Base-by-base conservation (phyloP, 2,888 invertebrate species). In the Eupithecia exiguata region DNA sequence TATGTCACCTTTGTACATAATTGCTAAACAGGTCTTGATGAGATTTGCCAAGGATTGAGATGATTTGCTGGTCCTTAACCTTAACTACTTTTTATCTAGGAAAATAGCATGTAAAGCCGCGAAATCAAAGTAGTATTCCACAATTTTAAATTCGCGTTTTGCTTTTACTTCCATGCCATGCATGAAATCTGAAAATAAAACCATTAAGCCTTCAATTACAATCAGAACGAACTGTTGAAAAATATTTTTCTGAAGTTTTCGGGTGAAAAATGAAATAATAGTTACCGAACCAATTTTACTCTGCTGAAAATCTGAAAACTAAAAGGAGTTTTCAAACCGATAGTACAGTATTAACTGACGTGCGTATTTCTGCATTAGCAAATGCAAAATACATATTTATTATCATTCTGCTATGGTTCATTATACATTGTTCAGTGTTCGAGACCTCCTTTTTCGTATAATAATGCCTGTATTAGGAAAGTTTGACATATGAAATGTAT, bases 231-330 rank as follows among this genome's bases (percentile, higher is more conserved):
- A 63, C 63, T 18, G 18, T 4, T 63, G 18, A 35, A 58, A 58
- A 58, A 58, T 58, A 58, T 58, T 58, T 58, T 25, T 25, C 58
- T 58, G 21, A 58, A 58, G 25, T 58, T 58, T 58, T 25, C 58
- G 5, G 25, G 5, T n/a, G 58, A 58, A 58, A 58, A 58, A 58
- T 58, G 14, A 25, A 58, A 58, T 58, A 12, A 58, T 21, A 25
- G 53, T 53, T 58, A 25, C 12, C 5, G 21, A 53, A 25, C 21
- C 58, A 58, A 53, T 53, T 53, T 53, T 14, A 58, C 25, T 58
- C 21, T 21, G 25, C 14, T 58, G 25, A 58, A 58, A 58, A 58
- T 58, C 49, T 53, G 21, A 53, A 10, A 53, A 10, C 4, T 53
- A n/a, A n/a, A n/a, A 49, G 9, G 7, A 49, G 49, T n/a, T 49